Base-by-base conservation (phyloP, 2,888 invertebrate genomes). In the Amblyteles armatorius region DNA sequence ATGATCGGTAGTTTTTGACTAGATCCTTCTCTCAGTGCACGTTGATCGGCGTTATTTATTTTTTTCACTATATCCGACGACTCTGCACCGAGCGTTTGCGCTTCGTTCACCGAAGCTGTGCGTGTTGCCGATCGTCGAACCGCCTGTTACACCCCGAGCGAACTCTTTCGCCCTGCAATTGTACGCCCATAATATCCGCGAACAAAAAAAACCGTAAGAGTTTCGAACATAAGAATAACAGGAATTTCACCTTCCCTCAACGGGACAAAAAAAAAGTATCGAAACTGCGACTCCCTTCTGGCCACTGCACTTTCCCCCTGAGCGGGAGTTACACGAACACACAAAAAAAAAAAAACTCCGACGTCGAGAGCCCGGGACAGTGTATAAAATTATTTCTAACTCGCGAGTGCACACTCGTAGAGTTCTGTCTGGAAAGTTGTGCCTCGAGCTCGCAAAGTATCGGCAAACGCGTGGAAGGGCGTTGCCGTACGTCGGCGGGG, bases 401-500 rank as follows among this genome's bases (percentile, higher is more conserved):
- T 50, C 76, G 67, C 16, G 52, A 67, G 76, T 76, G 76, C 65
- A 67, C 65, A 65, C 65, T 65, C 22, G 36, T 7, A 40, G 65
- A 36, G 65, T 52, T 40, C 50, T 52, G 76, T 83, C 79, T 79
- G 74, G 74, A 79, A 83, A 83, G 79, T 79, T 83, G 44, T 73
- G 19, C 11, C 33, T 0, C 40, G 60, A 48, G 68, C 55, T 65
- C 29, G 29, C 60, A 69, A 79, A 69, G 44, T 55, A 40, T 67
- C 55, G 50, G 52, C 29, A 52, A 71, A 52, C 52, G 16, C 26
- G 52, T 9, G 22, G 22, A 65, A 67, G 44, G 55, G 65, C 71
- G 60, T 29, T 79, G 22, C 48, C 60, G 68, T 16, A 19, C 48
- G 48, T 52, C n/a, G 50, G n/a, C 33, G n/a, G 26, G 52, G 40